Percentiles rank a stretch among this genome's conserved stretches.
phyloP scores from a whole-genome alignment of 2,797 vertebrate genomes.

The Sarcophilus harrisii region DNA sequence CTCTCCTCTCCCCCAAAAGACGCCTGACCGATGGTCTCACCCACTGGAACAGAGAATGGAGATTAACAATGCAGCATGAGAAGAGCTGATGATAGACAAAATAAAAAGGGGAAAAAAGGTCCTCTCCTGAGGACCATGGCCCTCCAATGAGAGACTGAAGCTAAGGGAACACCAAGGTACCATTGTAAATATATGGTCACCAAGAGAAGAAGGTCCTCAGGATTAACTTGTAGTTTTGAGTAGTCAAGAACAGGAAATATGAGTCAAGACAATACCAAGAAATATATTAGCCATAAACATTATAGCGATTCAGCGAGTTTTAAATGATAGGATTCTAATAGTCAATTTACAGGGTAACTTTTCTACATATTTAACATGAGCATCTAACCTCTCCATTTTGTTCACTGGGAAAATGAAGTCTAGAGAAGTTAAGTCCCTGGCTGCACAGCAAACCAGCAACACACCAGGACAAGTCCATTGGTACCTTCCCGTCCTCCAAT shows the following conservation, averaged over 20 bases:
- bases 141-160: constrained; percentile 64
- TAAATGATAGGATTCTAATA: constrained; percentile 46
- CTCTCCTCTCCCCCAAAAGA: constrained; percentile 12
- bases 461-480: background rate
- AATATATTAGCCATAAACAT: constrained; percentile 25
- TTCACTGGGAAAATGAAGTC: constrained; percentile 33
- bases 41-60: constrained; percentile 28
- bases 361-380: constrained; percentile 24
- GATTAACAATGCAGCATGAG: constrained; percentile 31
- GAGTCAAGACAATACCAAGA: constrained; percentile 30
- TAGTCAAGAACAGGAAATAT: constrained; percentile 32
- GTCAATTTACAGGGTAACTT: constrained; percentile 25
- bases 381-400: constrained; percentile 50
- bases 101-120: constrained; percentile 71
- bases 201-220: constrained; percentile 50
- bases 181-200: constrained; percentile 54
- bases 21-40: constrained; percentile 12
- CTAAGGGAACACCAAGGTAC: constrained; percentile 59
- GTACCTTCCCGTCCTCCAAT: background rate
- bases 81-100: constrained; percentile 47
- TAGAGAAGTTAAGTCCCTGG: constrained; percentile 12
- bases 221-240: constrained; percentile 49
- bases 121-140: constrained; percentile 41
- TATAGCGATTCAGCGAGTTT: constrained; percentile 36
- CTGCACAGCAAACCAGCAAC: constrained; percentile 28